Percentiles rank a stretch among this genome's conserved stretches.
These are phyloP conservation scores for Beroe ovata DNA, from an alignment of 37 sponge, comb jelly and placozoan species.

Conservation along the genomic window DNA sequence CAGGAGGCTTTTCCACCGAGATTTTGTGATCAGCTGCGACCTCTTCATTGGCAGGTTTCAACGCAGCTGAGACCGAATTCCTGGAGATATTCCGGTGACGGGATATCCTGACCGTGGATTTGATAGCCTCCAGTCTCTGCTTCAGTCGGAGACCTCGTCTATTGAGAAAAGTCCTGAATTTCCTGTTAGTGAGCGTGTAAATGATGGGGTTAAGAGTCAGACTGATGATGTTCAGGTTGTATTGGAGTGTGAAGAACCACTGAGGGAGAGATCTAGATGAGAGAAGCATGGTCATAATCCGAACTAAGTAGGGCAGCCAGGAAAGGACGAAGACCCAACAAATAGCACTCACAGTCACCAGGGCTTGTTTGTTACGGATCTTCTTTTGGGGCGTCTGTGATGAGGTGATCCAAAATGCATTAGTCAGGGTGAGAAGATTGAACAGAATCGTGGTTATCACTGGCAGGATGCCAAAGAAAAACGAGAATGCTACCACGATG, in stretches of 20 bases:
- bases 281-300: not conserved
- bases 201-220: constrained; percentile 46
- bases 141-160: not conserved
- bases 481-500: not conserved
- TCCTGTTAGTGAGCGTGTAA: constrained; percentile 56
- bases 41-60: too few relatives aligned
- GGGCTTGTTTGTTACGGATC: constrained; percentile 29
- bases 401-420: constrained; percentile 28
- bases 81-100: not conserved
- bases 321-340: constrained; percentile 43
- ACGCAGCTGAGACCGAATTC: not conserved
- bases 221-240: constrained; percentile 59
- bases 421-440: constrained; percentile 17
- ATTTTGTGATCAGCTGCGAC: too few relatives aligned
- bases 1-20: too few relatives aligned
- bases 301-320: constrained; percentile 31
- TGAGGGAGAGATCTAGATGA: not conserved
- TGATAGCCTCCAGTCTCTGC: not conserved
- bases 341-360: constrained; percentile 35
- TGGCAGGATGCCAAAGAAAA: constrained; percentile 47
- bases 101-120: not conserved
- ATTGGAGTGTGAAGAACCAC: constrained; percentile 61
- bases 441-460: not conserved
- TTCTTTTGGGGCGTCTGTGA: not conserved
- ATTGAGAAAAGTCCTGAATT: not conserved